Base-by-base conservation (phyloP, 2,113 vertebrate species). In the Aphyosemion australe region DNA sequence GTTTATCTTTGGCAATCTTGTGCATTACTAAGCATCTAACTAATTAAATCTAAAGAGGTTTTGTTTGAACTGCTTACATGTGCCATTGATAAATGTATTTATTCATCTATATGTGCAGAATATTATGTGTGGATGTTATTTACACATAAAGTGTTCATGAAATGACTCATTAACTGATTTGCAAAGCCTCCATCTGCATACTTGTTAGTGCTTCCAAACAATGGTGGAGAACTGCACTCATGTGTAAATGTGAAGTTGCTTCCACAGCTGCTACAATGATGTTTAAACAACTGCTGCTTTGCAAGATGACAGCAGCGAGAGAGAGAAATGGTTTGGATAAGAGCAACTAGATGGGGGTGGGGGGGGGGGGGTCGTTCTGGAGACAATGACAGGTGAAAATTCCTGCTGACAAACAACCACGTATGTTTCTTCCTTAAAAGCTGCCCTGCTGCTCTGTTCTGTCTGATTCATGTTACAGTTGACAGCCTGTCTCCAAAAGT, bases 191-290 rank as follows among this genome's bases (percentile, higher is more conserved):
- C 11, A 34, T 58, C 26, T 47, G 56, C 55, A 43, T 51, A 18
- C 19, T 43, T n/a, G 57, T 62, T 34, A n/a, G n/a, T n/a, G 53
- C 18, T 55, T 59, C 32, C 52, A 15, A 19, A 9, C 12, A 52
- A 26, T 57, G 19, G 20, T 6, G 7, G 26, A 46, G 32, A 18
- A 12, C 53, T 54, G 34, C 47, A 49, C 34, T 26, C 18, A 58
- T 6, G 49, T 16, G 64, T 65, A 45, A 66, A 52, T 60, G 69
- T 69, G 43, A 47, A 73, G 37, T 59, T 41, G 48, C 15, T 34
- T 66, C 31, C 21, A 37, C 14, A 53, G 52, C 58, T 39, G 20
- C 57, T 41, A 59, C 16, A 8, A 49, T 53, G n/a, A n/a, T 5
- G 1, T 58, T 47, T 13, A 15, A 8, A 20, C 16, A 47, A 59